A percentile compares a stretch with the other conserved stretches of the same genome.
Evolutionary conservation across 2,113 vertebrate species (phyloP).

Genomic region (Cyprinodon variegatus): DNA sequence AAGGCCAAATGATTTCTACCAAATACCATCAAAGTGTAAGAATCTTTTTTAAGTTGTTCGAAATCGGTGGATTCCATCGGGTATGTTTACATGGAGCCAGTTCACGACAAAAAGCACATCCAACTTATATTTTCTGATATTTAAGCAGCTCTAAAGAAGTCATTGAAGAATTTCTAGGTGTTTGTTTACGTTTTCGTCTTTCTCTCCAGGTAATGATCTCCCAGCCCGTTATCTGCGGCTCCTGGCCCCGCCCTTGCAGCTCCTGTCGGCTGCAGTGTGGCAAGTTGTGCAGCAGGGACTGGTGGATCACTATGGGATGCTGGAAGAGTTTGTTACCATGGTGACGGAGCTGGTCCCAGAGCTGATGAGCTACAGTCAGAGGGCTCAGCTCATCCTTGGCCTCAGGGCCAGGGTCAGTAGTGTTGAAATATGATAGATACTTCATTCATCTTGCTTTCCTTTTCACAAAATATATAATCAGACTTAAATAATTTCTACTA

Average conservation of each 20-base stretch:
- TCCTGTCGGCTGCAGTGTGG: constrained; percentile 82
- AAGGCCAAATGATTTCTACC: neutral
- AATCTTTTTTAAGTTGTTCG: no score
- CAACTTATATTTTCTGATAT: neutral
- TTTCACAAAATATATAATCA: neutral
- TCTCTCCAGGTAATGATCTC: constrained; percentile 62
- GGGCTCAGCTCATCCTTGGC: constrained; percentile 82
- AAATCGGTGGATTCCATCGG: no score
- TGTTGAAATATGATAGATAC: neutral
- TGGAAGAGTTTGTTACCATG: constrained; percentile 80
- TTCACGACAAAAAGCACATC: no score
- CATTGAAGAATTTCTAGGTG: neutral
- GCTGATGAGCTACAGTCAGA: constrained; percentile 82
- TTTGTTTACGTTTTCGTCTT: neutral
- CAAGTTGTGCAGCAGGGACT: constrained; percentile 73
- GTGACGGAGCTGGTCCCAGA: constrained; percentile 81
- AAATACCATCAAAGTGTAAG: neutral
- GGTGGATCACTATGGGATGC: constrained; percentile 78
- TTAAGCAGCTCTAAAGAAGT: neutral
- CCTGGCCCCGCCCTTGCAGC: constrained; percentile 76
- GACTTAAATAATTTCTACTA: neutral
- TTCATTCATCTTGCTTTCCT: neutral
- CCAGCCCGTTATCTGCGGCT: constrained; percentile 70
- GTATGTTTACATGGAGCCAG: neutral
- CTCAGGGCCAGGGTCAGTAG: constrained; percentile 82